A percentile compares a stretch with the other conserved stretches of the same genome.
Conservation (phyloP, 2,113 vertebrate species). For the Eidolon helvum region DNA sequence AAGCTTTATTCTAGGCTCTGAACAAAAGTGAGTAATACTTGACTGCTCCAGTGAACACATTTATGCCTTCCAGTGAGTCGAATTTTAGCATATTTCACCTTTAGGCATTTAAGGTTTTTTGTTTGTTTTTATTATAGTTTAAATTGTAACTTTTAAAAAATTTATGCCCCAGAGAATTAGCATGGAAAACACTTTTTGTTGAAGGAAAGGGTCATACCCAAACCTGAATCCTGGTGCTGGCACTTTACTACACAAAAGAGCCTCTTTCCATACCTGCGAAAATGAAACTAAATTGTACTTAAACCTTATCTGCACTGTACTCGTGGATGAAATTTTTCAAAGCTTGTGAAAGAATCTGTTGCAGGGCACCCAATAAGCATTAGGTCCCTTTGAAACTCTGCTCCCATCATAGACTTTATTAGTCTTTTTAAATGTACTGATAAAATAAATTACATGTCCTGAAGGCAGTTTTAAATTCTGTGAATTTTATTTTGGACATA, state of each 20-base stretch:
- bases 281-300: not conserved
- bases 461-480: not conserved
- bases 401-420: not conserved
- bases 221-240: not conserved
- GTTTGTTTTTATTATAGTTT: not conserved
- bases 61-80: not conserved
- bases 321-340: not conserved
- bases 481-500: not conserved
- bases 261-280: not conserved
- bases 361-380: not conserved
- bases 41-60: not conserved
- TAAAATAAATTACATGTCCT: not conserved
- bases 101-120: not conserved
- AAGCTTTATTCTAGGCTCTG: not conserved
- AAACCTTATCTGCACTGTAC: not conserved
- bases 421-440: not conserved
- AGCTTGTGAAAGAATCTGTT: not conserved
- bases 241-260: not conserved
- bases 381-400: not conserved
- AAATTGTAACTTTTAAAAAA: not conserved
- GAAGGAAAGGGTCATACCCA: not conserved
- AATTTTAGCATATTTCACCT: not conserved
- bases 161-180: not conserved
- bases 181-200: not conserved
- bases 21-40: not conserved